Conservation (phyloP, 2,113 vertebrate genomes). For the Strigops habroptila region DNA sequence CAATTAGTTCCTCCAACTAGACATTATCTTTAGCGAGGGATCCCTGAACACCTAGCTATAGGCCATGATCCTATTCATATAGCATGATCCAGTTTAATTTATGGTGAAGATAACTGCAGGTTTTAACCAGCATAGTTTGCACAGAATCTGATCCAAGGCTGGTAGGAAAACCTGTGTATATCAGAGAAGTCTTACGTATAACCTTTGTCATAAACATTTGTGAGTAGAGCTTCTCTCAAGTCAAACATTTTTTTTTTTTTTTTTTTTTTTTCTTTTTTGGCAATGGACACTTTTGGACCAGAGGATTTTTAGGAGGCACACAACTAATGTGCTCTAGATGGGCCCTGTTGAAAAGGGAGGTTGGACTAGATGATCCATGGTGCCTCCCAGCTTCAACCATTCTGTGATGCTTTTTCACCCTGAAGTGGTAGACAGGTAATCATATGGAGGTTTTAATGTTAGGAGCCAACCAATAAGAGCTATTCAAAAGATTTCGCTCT, state of each 20-base stretch:
- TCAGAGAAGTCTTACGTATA: background rate
- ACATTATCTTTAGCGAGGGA: fast-evolving
- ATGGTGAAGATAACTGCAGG: background rate
- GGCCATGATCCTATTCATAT: background rate
- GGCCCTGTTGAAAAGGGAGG: background rate
- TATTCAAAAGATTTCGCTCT: background rate
- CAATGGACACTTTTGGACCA: background rate
- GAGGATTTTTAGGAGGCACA: background rate
- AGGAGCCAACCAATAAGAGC: background rate
- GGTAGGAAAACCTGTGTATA: background rate
- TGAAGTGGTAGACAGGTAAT: background rate
- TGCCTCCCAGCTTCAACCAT: background rate
- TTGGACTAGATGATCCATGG: background rate
- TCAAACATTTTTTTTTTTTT: background rate
- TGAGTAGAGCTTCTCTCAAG: background rate
- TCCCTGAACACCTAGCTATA: fast-evolving
- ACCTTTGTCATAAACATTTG: background rate
- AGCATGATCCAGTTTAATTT: background rate
- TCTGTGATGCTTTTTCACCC: background rate
- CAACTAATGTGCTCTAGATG: background rate
- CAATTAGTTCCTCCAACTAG: background rate
- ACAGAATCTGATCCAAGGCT: background rate
- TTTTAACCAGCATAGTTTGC: background rate
- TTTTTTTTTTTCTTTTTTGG: too few species aligned
- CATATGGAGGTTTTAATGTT: background rate